Base-by-base conservation (phyloP, 2,113 vertebrate species). In the Eudorcas thomsonii region DNA sequence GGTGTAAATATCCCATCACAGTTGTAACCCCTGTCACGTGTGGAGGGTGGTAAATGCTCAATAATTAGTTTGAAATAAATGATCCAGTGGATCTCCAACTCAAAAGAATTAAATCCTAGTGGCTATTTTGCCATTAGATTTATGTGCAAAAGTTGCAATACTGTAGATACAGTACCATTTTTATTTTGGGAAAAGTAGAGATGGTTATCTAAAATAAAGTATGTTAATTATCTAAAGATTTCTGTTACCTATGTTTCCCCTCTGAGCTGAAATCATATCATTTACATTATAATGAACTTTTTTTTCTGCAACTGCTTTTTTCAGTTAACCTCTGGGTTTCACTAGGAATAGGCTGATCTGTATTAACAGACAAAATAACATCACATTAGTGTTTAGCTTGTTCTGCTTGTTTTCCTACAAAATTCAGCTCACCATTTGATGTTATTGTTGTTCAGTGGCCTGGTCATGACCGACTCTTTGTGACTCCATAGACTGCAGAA, bases 401-500 rank as follows among this genome's bases (percentile, higher is more conserved):
- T 54, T 92, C 4, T 95, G 60, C 83, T 96, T 23, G 80, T 97
- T 97, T 88, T 78, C 83, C 28, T 28, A 95, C 87, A 96, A 92
- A 97, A 33, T 14, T 59, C 50, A 96, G 81, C 74, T 95, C 7
- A 89, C 97, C 85, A 45, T 95, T 39, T 74, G 71, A 25, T 74
- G 36, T 13, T 74, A 13, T 13, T 74, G n/a, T 74, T 74, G 67
- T 74, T 39, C n/a, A 74, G 36, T 14, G 11, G 36, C 71, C 21
- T 25, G 39, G 71, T 74, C 36, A 25, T 13, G 21, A 43, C 36
- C 11, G 2, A 74, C 19, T 43, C 71, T 74, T 39, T 71, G 64
- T 21, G n/a, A 71, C 64, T 36, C 17, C n/a, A 12, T 36, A n/a
- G n/a, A 12, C 64, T 36, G 64, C 17, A 36, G 17, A 36, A 71